phyloP scores from a whole-genome alignment of 2,113 vertebrate species.

The Pseudolaguvia tuberculata region DNA sequence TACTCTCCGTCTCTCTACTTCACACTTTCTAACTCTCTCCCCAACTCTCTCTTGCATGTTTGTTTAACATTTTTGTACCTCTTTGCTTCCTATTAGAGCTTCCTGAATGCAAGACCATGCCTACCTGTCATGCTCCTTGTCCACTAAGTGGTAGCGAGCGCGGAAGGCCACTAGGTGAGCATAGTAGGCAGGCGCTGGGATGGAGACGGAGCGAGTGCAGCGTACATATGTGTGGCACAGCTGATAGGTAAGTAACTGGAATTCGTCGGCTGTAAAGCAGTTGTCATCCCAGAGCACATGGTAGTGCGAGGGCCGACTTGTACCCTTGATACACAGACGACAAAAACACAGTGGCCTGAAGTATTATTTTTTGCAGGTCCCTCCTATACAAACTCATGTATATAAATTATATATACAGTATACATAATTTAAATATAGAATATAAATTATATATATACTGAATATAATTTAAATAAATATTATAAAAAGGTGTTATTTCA shows the following conservation, averaged over 20 bases:
- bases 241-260: constrained; percentile 97
- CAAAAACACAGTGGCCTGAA: too few relatives aligned
- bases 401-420: too few relatives aligned
- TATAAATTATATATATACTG: too few relatives aligned
- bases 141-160: constrained; percentile 93
- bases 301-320: constrained; percentile 94
- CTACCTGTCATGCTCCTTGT: constrained; percentile 98
- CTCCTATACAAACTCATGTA: too few relatives aligned
- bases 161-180: constrained; percentile 95
- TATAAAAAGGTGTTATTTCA: too few relatives aligned
- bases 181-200: constrained; percentile 94
- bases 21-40: too few relatives aligned
- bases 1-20: too few relatives aligned
- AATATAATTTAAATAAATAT: too few relatives aligned
- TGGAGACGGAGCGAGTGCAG: constrained; percentile 94
- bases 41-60: too few relatives aligned
- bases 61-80: too few relatives aligned
- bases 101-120: not conserved
- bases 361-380: too few relatives aligned
- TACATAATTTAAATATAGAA: too few relatives aligned
- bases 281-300: constrained; percentile 97
- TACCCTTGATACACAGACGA: constrained; percentile 70
- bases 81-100: not conserved
- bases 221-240: constrained; percentile 97
- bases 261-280: constrained; percentile 94